phyloP scores from a whole-genome alignment of 53 echinoderm and acorn worm species.

The Crossaster papposus region DNA sequence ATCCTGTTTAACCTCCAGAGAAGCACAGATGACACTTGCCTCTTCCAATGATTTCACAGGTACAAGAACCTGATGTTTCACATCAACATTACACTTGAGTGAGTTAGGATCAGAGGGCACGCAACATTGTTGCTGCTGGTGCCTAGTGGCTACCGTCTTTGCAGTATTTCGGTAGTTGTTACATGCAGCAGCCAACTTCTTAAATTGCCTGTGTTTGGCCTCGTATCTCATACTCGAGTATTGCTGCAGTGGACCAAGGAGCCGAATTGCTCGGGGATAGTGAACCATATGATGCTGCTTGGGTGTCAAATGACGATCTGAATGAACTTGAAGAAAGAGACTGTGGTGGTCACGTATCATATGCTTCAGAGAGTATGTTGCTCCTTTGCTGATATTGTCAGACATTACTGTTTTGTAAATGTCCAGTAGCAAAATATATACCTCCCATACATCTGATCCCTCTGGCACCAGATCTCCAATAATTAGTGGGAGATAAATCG shows the following conservation, averaged over 20 bases:
- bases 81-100: constrained; percentile 16
- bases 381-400: constrained; percentile 43
- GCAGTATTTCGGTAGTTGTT: constrained; percentile 60
- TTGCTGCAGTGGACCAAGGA: constrained; percentile 39
- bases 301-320: constrained; percentile 56
- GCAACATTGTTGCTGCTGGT: constrained; percentile 49
- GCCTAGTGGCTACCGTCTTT: constrained; percentile 54
- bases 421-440: constrained; percentile 45
- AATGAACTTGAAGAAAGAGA: constrained; percentile 16
- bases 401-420: constrained; percentile 60
- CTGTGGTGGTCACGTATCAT: constrained; percentile 66
- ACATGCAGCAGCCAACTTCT: constrained; percentile 54
- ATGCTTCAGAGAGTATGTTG: constrained; percentile 44
- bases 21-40: neutral
- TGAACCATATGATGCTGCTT: constrained; percentile 71
- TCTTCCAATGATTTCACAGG: constrained; percentile 19
- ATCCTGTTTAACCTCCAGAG: neutral
- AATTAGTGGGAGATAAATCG: constrained; percentile 58
- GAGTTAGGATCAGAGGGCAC: constrained; percentile 35
- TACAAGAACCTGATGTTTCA: constrained; percentile 31
- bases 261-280: constrained; percentile 35
- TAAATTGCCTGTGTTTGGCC: constrained; percentile 62
- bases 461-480: constrained; percentile 60
- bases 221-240: constrained; percentile 57
- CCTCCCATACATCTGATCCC: constrained; percentile 47